phyloP scores from a whole-genome alignment of 2,113 vertebrate genomes.

The Motacilla alba region DNA sequence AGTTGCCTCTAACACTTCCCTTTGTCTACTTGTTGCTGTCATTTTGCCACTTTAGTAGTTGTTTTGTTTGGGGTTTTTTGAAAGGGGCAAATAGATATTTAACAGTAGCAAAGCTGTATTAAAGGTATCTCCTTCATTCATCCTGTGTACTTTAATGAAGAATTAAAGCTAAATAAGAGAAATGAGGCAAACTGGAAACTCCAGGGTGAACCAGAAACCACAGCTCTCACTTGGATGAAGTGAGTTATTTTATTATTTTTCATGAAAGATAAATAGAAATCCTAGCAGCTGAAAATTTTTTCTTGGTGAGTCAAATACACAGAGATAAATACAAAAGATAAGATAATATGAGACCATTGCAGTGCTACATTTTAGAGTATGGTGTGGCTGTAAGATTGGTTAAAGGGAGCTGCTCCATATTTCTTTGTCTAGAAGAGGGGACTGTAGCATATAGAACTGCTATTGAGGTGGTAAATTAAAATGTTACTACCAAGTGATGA shows the following conservation, averaged over 20 bases:
- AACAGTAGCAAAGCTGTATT: slow-evolving; percentile 72
- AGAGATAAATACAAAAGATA: background rate
- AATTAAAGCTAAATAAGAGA: background rate
- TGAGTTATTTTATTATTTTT: slow-evolving; percentile 9
- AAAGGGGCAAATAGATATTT: slow-evolving; percentile 46
- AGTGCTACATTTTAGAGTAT: background rate
- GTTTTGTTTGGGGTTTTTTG: slow-evolving; percentile 4
- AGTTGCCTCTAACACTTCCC: slow-evolving; percentile 38
- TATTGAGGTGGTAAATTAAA: background rate
- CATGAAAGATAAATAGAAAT: background rate
- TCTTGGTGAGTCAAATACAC: background rate
- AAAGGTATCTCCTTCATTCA: slow-evolving; percentile 69
- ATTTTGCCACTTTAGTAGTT: slow-evolving; percentile 62
- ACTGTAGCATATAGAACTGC: background rate
- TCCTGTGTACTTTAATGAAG: slow-evolving; percentile 24
- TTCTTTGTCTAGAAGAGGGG: background rate
- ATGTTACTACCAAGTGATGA: background rate
- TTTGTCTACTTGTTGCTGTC: slow-evolving; percentile 59
- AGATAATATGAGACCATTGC: background rate
- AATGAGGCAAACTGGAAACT: background rate
- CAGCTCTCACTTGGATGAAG: background rate
- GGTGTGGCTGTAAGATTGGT: background rate
- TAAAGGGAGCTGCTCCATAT: background rate
- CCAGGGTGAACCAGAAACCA: background rate
- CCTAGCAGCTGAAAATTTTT: background rate